Percentiles rank a stretch among this genome's conserved stretches.
Evolutionary conservation across 2,797 vertebrate genomes (phyloP).

Genomic region (Ptychadena robeensis): DNA sequence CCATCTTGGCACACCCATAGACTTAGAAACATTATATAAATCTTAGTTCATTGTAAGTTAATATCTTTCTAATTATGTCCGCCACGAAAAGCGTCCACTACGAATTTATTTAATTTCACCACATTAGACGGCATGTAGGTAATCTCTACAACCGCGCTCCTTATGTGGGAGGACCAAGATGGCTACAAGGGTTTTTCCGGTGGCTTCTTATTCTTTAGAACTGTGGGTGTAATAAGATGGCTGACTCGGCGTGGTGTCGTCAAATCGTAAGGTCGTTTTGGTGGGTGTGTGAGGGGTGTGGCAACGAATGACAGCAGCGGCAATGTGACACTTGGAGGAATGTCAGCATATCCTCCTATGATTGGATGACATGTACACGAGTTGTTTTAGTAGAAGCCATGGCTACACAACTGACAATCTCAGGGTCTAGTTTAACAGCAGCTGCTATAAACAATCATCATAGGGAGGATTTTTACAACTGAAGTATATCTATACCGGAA

Average conservation of each 20-base stretch:
- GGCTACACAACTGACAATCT: too few relatives aligned
- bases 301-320: conserved; percentile 40
- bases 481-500: too few relatives aligned
- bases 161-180: conserved; percentile 12
- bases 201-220: not conserved
- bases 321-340: not conserved
- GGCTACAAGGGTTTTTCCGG: not conserved
- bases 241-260: not conserved
- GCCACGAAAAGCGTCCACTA: not conserved
- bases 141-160: not conserved
- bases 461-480: too few relatives aligned
- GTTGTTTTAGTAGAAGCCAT: too few relatives aligned
- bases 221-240: conserved; percentile 28
- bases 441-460: too few relatives aligned
- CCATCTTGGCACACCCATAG: conserved; percentile 49
- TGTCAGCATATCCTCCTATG: not conserved
- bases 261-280: not conserved
- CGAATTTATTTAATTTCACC: not conserved
- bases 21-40: not conserved
- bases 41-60: not conserved
- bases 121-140: not conserved
- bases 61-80: not conserved
- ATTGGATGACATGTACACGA: too few relatives aligned
- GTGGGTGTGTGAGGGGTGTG: conserved; percentile 28
- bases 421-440: too few relatives aligned